Evolutionary conservation across 2,113 vertebrate species (phyloP), one percentile per base, ranked within the genome.

Genomic region (Gasterosteus nipponicus): DNA sequence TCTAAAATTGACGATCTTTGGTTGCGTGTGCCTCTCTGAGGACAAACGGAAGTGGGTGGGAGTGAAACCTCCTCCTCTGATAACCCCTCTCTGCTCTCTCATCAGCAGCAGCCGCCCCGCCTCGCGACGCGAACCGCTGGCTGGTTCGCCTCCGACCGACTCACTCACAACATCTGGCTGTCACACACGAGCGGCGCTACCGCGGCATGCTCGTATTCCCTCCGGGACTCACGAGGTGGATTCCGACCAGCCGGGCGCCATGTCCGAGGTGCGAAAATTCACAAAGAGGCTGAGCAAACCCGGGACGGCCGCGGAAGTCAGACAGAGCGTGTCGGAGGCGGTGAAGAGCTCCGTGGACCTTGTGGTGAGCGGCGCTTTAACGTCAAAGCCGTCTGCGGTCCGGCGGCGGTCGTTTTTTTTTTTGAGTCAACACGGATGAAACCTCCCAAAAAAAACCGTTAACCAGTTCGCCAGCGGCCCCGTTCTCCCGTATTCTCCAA

Each of bases 211-310:
- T 56, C 80, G 2, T 12, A 46, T 19, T 56, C 80, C 69, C 65
- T 49, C 61, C 42, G 66, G 81, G 18, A 75, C 49, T 26, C 8
- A 80, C 58, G 5, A 39, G 59, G 71, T 31, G 82, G 75, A 84
- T 69, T 64, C 39, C 39, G 61, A 56, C 15, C 56, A 4, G 51
- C 62, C 73, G 0, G 2, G n/a, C 82, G 38, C 74, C 0, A 96
- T 96, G 96, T 93, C 95, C 1, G 96, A 98, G 86, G 96, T 96
- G 53, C 94, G 96, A 63, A 96, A 94, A 92, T 96, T 95, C 83
- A 97, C 96, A 33, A 97, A 98, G 87, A 86, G 96, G 89, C 81
- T 97, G 38, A 97, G 96, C 93, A 97, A 96, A 80, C 96, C 96
- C 0, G 96, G 96, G 67, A 97, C 96, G 12, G 96, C 96, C 4